These are phyloP conservation scores for Bimastos eiseni DNA, from an alignment of 2,888 invertebrate species.

Conservation along the genomic window DNA sequence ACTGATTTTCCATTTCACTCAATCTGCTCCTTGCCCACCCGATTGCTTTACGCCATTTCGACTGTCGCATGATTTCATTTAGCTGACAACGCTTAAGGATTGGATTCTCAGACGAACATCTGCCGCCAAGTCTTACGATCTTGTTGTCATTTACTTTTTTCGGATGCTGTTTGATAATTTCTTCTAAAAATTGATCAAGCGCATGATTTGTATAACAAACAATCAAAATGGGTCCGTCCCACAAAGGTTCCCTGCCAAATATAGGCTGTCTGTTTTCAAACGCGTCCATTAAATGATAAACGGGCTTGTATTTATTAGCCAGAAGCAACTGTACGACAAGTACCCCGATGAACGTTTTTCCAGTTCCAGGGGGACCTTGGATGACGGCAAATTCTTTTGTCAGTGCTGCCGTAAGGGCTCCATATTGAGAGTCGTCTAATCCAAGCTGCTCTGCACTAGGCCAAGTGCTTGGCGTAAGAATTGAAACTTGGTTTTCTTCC, in stretches of 20 bases:
- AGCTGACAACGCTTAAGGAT: background rate
- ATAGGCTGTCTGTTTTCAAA: no score
- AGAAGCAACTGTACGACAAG: slow-evolving; percentile 72
- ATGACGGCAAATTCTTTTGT: slow-evolving; percentile 57
- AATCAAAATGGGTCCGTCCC: slow-evolving; percentile 53
- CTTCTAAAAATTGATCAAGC: slow-evolving; percentile 61
- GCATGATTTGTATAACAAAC: slow-evolving; percentile 62
- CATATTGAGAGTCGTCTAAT: slow-evolving; percentile 53
- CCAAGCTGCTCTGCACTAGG: slow-evolving; percentile 48
- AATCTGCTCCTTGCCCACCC: background rate
- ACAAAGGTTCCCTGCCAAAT: background rate
- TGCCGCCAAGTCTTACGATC: background rate
- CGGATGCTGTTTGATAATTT: slow-evolving; percentile 46
- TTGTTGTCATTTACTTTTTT: background rate
- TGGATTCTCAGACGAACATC: background rate
- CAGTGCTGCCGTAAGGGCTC: slow-evolving; percentile 53
- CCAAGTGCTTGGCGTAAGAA: slow-evolving; percentile 46
- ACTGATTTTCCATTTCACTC: background rate
- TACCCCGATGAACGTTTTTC: slow-evolving; percentile 79
- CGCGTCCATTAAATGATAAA: slow-evolving; percentile 46
- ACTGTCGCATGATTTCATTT: no score
- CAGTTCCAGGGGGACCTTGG: slow-evolving; percentile 80
- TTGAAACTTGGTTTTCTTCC: no score
- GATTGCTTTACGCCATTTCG: no score
- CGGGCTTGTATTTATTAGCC: slow-evolving; percentile 63